Conservation (phyloP, 2,113 vertebrate species). For the Kobus ellipsiprymnus region DNA sequence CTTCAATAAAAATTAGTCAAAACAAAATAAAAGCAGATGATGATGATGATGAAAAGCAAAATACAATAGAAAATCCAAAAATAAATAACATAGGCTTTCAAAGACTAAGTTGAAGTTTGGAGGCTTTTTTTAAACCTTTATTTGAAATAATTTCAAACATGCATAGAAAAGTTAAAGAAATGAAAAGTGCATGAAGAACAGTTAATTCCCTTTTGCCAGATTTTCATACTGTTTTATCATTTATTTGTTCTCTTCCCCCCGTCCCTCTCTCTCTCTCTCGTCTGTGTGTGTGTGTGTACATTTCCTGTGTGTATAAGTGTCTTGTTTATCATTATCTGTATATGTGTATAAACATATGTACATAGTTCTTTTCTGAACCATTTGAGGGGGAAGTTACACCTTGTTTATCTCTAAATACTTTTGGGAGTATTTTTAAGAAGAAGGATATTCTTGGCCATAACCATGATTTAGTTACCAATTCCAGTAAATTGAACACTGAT, state of each 20-base stretch:
- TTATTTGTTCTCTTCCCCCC: neutral
- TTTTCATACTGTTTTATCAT: neutral
- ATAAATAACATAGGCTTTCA: neutral
- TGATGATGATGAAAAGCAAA: neutral
- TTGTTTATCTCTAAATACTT: neutral
- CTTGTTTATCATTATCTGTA: neutral
- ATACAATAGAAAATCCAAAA: neutral
- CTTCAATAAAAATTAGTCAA: neutral
- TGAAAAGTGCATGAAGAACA: neutral
- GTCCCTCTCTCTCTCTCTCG: fast-evolving
- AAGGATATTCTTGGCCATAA: neutral
- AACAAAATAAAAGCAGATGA: neutral
- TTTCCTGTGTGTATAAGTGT: neutral
- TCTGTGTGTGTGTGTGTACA: neutral
- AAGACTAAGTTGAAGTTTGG: neutral
- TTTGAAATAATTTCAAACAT: neutral
- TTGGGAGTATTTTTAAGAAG: neutral
- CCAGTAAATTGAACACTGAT: neutral
- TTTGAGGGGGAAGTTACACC: neutral
- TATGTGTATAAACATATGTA: neutral
- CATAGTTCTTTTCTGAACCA: neutral
- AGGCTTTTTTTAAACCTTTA: neutral
- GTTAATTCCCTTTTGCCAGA: neutral
- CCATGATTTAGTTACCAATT: neutral
- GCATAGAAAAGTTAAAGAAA: neutral